These are phyloP conservation scores for Meteorus colon DNA, from an alignment of 2,888 invertebrate species.

Conservation along the genomic window DNA sequence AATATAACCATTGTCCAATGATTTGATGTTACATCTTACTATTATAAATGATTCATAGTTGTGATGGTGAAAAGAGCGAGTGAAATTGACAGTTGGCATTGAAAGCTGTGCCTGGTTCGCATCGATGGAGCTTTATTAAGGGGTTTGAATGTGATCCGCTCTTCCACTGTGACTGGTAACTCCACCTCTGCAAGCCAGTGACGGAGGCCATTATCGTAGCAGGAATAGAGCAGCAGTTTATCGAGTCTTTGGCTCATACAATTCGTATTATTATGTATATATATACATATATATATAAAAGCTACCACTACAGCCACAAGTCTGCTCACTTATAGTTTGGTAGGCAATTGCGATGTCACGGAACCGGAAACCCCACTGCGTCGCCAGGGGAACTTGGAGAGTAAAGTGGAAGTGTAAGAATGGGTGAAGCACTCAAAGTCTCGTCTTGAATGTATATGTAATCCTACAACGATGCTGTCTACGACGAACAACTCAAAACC, in stretches of 20 bases:
- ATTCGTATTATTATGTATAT: slow-evolving; percentile 14
- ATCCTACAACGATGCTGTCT: not conserved
- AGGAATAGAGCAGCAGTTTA: slow-evolving; percentile 17
- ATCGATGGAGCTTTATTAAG: slow-evolving; percentile 40
- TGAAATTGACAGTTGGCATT: not conserved
- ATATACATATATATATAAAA: not conserved
- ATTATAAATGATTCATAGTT: slow-evolving; percentile 28
- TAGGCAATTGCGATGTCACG: slow-evolving; percentile 24
- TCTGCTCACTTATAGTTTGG: not conserved
- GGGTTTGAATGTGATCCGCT: slow-evolving; percentile 31
- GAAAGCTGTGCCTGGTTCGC: slow-evolving; percentile 10
- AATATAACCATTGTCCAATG: not conserved
- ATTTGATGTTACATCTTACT: not conserved
- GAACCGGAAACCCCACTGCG: slow-evolving; percentile 31
- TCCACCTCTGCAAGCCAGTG: slow-evolving; percentile 14
- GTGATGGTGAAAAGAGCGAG: not conserved
- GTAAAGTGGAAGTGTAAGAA: not conserved
- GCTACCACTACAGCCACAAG: not conserved
- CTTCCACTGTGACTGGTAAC: not conserved
- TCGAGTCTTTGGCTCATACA: slow-evolving; percentile 25
- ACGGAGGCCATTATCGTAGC: slow-evolving; percentile 27
- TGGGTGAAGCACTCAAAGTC: not conserved
- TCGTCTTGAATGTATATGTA: slow-evolving; percentile 25
- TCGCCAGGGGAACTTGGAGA: slow-evolving; percentile 16
- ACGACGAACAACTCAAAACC: not conserved